Base-by-base conservation (phyloP, 2,797 vertebrate genomes). In the Argentina silus region DNA sequence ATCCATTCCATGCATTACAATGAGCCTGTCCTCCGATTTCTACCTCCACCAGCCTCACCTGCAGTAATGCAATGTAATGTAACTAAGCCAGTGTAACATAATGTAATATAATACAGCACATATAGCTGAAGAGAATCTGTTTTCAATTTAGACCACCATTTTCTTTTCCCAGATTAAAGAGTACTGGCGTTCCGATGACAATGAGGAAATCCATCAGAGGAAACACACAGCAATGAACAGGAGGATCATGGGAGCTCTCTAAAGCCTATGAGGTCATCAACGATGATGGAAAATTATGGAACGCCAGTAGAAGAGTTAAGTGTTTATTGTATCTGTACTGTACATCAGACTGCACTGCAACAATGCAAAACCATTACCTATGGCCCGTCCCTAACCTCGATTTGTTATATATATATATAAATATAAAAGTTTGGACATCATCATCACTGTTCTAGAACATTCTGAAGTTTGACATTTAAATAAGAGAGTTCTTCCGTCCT, bases 71-170 rank as follows among this genome's bases (percentile, higher is more conserved):
- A 36, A 36, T 36, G 4, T 36, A 36, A 36, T 36, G 4, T 1
- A 36, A 36, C 27, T 36, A 36, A 36, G 27, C 27, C 27, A 36
- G 27, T 36, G 27, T 36, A 36, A 36, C 27, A 36, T 36, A 36
- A 36, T 36, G 27, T 36, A 36, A 36, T 23, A 14, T 67, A 51
- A 67, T 67, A 47, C 14, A 67, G 48, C 23, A 67, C 65, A 67
- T n/a, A 23, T 36, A 10, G 65, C 65, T 50, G 23, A 12, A 42
- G 50, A 0, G 66, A 78, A 83, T 83, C 80, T 79, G 75, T 83
- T 89, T 88, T 78, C 86, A 87, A 86, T 89, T 85, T 83, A 47
- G 62, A 42, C 81, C 78, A 60, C 78, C 87, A 83, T 83, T 80
- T 81, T 73, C 78, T 73, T 51, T 57, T n/a, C 70, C 72, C 76